These are phyloP conservation scores for Hecatera dysodea DNA, from an alignment of 2,888 invertebrate species.

Conservation along the genomic window DNA sequence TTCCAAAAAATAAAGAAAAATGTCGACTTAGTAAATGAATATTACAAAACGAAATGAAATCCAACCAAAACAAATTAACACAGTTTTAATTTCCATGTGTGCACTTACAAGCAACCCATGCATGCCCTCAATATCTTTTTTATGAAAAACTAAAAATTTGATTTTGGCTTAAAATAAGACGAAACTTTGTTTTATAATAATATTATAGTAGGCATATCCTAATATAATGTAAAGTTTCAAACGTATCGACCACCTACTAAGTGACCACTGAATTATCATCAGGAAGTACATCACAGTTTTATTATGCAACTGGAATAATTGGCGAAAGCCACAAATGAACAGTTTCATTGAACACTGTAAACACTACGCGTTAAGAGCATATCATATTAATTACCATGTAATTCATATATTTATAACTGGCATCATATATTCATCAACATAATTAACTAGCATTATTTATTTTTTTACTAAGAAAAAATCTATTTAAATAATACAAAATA, in stretches of 20 bases:
- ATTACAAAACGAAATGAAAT: too few relatives aligned
- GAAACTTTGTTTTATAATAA: too few relatives aligned
- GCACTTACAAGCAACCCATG: too few relatives aligned
- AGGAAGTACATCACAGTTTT: slow-evolving; percentile 24
- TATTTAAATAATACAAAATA: background rate
- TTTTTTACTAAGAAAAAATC: background rate
- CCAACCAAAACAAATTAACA: too few relatives aligned
- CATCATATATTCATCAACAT: background rate
- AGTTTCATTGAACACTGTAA: slow-evolving; percentile 50
- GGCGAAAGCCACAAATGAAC: slow-evolving; percentile 35
- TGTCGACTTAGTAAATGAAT: too few relatives aligned
- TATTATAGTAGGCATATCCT: too few relatives aligned
- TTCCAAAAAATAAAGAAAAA: too few relatives aligned
- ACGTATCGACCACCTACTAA: background rate
- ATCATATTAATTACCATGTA: slow-evolving; percentile 34
- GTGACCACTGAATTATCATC: slow-evolving; percentile 5
- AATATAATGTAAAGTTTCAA: too few relatives aligned
- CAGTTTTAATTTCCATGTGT: too few relatives aligned
- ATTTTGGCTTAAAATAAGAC: too few relatives aligned
- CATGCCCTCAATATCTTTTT: too few relatives aligned
- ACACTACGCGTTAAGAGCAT: slow-evolving; percentile 13
- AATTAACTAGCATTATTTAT: slow-evolving; percentile 5
- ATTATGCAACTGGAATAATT: slow-evolving; percentile 43
- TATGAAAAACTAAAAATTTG: too few relatives aligned
- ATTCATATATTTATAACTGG: slow-evolving; percentile 34